Evolutionary conservation across 2,797 vertebrate genomes (phyloP).

Genomic region (Gambusia yucatana): DNA sequence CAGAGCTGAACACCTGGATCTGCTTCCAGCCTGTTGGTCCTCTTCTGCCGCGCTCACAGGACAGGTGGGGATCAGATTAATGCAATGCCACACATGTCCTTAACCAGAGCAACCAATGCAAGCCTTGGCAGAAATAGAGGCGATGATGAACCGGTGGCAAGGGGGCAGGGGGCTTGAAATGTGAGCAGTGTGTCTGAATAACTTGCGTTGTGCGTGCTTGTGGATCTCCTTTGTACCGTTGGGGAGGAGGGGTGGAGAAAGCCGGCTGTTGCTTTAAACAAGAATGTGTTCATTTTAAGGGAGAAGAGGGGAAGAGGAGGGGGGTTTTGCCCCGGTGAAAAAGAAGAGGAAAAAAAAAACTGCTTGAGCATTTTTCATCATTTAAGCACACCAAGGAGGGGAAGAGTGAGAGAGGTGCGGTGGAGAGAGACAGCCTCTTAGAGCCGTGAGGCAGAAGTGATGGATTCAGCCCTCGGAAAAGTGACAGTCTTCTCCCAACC

Average conservation of each 20-base stretch:
- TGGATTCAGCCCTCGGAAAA: constrained; percentile 75
- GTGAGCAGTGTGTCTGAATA: constrained; percentile 57
- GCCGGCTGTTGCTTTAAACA: constrained; percentile 73
- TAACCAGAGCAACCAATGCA: constrained; percentile 47
- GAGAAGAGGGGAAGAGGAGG: constrained; percentile 34
- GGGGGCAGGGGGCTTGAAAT: constrained; percentile 73
- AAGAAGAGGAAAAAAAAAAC: constrained; percentile 19
- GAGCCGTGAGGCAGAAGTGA: constrained; percentile 80
- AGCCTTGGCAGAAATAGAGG: constrained; percentile 75
- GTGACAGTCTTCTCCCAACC: constrained; percentile 75
- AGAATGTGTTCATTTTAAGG: constrained; percentile 75
- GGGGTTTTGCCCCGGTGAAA: constrained; percentile 50
- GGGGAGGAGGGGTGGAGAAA: constrained; percentile 77
- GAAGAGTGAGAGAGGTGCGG: constrained; percentile 65
- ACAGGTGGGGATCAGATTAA: constrained; percentile 51
- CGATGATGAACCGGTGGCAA: constrained; percentile 61
- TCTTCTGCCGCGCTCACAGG: constrained; percentile 36
- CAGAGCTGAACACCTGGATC: constrained; percentile 63
- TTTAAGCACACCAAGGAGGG: constrained; percentile 65
- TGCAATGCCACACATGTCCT: constrained; percentile 61
- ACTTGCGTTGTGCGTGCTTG: constrained; percentile 71
- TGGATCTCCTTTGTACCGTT: constrained; percentile 76
- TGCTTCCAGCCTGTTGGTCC: constrained; percentile 47
- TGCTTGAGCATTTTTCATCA: constrained; percentile 73
- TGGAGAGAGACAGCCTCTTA: constrained; percentile 76